Evolutionary conservation across 1,140 invertebrate species (phyloP).

Genomic region (Galleria mellonella): DNA sequence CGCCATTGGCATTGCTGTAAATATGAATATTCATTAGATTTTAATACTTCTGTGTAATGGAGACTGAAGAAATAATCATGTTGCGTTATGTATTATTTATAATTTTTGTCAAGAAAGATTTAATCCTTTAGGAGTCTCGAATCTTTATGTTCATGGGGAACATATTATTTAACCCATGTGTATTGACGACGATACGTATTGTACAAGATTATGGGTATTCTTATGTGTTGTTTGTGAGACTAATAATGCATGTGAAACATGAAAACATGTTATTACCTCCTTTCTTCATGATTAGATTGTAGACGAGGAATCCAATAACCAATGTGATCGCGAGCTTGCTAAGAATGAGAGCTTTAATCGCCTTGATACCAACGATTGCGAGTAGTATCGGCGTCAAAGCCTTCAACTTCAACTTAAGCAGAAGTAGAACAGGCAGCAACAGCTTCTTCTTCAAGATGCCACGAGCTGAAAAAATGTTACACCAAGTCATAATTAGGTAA

Average conservation of each 20-base stretch:
- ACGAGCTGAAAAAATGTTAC: conserved; percentile 65
- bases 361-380: conserved; percentile 85
- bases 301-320: conserved; percentile 85
- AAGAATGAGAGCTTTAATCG: conserved; percentile 86
- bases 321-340: conserved; percentile 87
- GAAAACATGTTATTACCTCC: conserved; percentile 39
- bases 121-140: no score
- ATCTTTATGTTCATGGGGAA: no score
- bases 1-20: conserved; percentile 83
- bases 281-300: conserved; percentile 85
- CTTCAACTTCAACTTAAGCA: conserved; percentile 89
- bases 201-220: no score
- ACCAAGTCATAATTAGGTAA: background rate
- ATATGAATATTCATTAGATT: conserved; percentile 7
- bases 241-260: no score
- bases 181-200: no score
- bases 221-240: no score
- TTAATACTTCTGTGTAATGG: no score
- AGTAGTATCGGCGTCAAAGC: conserved; percentile 88
- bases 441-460: conserved; percentile 87
- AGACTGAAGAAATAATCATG: background rate
- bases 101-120: no score
- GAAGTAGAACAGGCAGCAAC: conserved; percentile 83
- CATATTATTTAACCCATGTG: no score
- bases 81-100: no score